phyloP scores from a whole-genome alignment of 2,797 vertebrate genomes.

The Lutjanus argentimaculatus region DNA sequence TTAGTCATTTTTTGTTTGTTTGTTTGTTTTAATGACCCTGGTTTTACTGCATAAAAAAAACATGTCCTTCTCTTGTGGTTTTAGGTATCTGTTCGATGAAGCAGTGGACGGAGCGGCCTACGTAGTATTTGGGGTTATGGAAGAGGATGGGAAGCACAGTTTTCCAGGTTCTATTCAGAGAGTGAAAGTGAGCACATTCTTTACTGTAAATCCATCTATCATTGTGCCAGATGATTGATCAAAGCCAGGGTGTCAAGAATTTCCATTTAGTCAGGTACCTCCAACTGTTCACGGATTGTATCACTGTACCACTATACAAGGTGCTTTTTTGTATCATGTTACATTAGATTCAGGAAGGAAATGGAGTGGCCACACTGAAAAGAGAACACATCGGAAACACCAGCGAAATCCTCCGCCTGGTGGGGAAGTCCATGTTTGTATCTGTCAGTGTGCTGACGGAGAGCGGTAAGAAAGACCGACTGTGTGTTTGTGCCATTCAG shows the following conservation, averaged over 20 bases:
- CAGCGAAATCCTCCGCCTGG: conserved; percentile 66
- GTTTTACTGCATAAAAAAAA: neutral
- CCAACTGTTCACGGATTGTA: neutral
- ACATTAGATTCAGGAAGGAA: conserved; percentile 80
- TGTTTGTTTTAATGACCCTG: neutral
- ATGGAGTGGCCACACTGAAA: conserved; percentile 67
- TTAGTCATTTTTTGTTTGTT: neutral
- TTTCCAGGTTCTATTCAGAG: conserved; percentile 71
- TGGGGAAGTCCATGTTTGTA: conserved; percentile 82
- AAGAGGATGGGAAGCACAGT: conserved; percentile 46
- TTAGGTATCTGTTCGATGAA: conserved; percentile 81
- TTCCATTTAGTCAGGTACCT: too few species aligned
- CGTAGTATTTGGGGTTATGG: conserved; percentile 81
- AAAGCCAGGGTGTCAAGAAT: too few species aligned
- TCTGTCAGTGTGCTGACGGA: conserved; percentile 76
- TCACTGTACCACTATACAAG: neutral
- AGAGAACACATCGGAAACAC: conserved; percentile 69
- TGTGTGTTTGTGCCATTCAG: neutral
- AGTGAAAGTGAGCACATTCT: conserved; percentile 58
- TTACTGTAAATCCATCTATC: too few species aligned
- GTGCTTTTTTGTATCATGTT: neutral
- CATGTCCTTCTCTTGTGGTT: neutral
- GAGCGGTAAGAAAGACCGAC: conserved; percentile 55
- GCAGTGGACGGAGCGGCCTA: conserved; percentile 77
- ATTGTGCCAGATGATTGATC: too few species aligned